Evolutionary conservation across 2,888 invertebrate genomes (phyloP).

Genomic region (Notodonta dromedarius): DNA sequence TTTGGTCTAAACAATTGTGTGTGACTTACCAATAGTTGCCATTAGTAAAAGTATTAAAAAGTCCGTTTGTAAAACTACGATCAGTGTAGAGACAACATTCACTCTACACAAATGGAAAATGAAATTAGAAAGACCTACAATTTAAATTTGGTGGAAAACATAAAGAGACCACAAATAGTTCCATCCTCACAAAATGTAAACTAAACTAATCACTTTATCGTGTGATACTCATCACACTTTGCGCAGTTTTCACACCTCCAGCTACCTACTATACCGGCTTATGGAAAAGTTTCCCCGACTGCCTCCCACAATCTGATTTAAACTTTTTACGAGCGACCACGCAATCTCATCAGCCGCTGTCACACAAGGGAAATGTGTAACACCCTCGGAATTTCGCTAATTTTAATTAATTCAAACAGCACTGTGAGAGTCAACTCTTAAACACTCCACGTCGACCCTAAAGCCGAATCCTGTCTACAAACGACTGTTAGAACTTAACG

Average conservation of each 20-base stretch:
- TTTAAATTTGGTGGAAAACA: too few relatives aligned
- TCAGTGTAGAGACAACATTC: too few relatives aligned
- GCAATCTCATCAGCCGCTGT: conserved; percentile 54
- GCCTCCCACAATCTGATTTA: conserved; percentile 49
- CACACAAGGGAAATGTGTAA: conserved; percentile 49
- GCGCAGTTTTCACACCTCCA: conserved; percentile 17
- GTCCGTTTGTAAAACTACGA: too few relatives aligned
- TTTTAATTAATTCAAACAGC: conserved; percentile 76
- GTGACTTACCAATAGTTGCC: too few relatives aligned
- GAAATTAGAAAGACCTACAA: too few relatives aligned
- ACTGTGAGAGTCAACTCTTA: conserved; percentile 54
- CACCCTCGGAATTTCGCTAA: conserved; percentile 58
- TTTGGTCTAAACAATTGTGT: too few relatives aligned
- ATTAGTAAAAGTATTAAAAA: too few relatives aligned
- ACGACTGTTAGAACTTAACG: conserved; percentile 77
- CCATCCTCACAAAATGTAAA: conserved; percentile 5
- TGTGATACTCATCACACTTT: conserved; percentile 17
- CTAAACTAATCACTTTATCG: conserved; percentile 21
- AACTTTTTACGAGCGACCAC: conserved; percentile 62
- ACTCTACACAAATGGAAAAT: too few relatives aligned
- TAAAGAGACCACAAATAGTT: not conserved
- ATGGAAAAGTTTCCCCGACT: conserved; percentile 37
- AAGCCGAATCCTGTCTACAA: conserved; percentile 64
- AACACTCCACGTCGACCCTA: conserved; percentile 48
- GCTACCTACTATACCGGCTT: conserved; percentile 28